Evolutionary conservation across 2,888 invertebrate species (phyloP).

Genomic region (Osmoderma eremita): DNA sequence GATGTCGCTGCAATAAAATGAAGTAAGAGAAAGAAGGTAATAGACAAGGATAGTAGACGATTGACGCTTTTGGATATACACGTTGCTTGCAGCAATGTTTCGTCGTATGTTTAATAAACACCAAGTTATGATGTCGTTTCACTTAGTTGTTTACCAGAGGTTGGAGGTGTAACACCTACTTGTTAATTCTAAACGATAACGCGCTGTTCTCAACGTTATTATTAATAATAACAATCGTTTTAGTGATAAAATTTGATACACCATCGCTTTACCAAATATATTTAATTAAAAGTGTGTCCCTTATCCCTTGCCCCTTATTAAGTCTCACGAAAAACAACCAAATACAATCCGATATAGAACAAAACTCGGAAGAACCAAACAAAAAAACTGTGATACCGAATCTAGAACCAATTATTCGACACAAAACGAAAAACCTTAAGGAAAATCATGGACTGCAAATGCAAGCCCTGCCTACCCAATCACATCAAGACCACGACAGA

Average conservation of each 20-base stretch:
- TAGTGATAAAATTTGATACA: background rate
- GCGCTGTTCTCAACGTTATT: too few relatives aligned
- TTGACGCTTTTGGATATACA: slow-evolving; percentile 5
- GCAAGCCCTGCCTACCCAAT: slow-evolving; percentile 44
- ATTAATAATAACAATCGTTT: too few relatives aligned
- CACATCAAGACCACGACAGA: slow-evolving; percentile 55
- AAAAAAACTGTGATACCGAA: slow-evolving; percentile 14
- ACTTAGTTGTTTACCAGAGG: slow-evolving; percentile 9
- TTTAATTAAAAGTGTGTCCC: too few relatives aligned
- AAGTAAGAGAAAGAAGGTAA: background rate
- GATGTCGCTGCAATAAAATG: slow-evolving; percentile 5
- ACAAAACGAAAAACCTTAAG: background rate
- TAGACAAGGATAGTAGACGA: background rate
- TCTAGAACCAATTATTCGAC: background rate
- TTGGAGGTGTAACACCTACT: background rate
- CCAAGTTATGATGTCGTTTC: slow-evolving; percentile 7
- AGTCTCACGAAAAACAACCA: background rate
- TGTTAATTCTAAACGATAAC: too few relatives aligned
- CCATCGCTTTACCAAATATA: background rate
- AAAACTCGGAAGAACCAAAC: background rate
- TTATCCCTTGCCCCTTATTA: too few relatives aligned
- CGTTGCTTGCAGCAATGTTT: background rate
- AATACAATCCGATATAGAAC: background rate
- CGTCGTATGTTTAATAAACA: slow-evolving; percentile 6
- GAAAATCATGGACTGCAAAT: slow-evolving; percentile 48